Evolutionary conservation across 2,888 invertebrate species (phyloP), one percentile per base, ranked within the genome.

Genomic region (Trissolcus brochymenae): DNA sequence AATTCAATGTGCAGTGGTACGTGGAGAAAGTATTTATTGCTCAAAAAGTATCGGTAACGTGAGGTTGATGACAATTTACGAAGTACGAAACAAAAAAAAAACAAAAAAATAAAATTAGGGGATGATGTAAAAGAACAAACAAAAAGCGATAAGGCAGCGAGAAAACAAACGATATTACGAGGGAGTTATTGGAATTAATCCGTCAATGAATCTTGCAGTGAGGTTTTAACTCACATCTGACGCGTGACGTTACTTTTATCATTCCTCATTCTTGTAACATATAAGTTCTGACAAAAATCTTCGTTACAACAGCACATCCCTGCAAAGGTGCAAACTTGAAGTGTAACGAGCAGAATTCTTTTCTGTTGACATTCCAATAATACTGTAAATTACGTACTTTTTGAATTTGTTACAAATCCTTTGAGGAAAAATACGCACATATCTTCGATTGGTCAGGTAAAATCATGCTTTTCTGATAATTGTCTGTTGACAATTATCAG

Each of bases 21-120:
- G 87, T 87, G 87, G 86, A 87, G 88, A 88, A 88, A 88, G 88
- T 88, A 88, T 88, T 88, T 88, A 88, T 88, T 87, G 88, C 87
- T 89, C 86, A 86, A 88, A 84, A 86, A 87, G 84, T 84, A 84
- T 84, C 84, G 85, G 84, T 81, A 81, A 80, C 79, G 80, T 81
- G 79, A 79, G 70, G 76, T 80, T 66, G 62, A 80, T 70, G 62
- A 78, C 74, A 62, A 77, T 73, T 77, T 73, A 73, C 68, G 77
- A 77, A 73, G 65, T 73, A 77, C 56, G 73, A 77, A 65, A 76
- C 55, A 61, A 76, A 61, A 17, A 46, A 70, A n/a, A 21, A 67
- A 72, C 68, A 61, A 80, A 64, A 19, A 70, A 59, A 76, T 17
- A 62, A 81, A 75, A 75, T 77, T 76, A 78, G 78, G 67, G 35